These are phyloP conservation scores for Microctenopoma steveboyesi DNA, from an alignment of 2,797 vertebrate species.

Conservation along the genomic window DNA sequence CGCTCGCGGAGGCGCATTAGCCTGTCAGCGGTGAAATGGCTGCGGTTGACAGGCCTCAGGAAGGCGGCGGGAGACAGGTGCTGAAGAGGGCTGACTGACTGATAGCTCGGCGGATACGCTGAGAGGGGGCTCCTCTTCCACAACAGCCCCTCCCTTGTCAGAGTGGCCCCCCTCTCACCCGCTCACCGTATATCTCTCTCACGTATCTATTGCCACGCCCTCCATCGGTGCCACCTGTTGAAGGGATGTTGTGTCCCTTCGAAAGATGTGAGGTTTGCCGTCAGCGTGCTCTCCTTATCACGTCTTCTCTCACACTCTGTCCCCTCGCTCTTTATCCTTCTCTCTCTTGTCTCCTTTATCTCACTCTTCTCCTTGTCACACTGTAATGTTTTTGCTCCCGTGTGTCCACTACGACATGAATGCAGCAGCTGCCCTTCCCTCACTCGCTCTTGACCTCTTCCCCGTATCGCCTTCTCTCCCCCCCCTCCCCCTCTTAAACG, in stretches of 20 bases:
- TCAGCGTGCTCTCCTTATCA: neutral
- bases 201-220: conserved; percentile 9
- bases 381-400: conserved; percentile 19
- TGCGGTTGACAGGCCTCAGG: conserved; percentile 70
- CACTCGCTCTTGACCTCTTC: conserved; percentile 47
- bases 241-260: conserved; percentile 17
- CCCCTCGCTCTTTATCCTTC: conserved; percentile 12
- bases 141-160: conserved; percentile 42
- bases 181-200: conserved; percentile 43
- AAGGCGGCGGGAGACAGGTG: conserved; percentile 76
- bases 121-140: conserved; percentile 58
- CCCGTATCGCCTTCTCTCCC: neutral
- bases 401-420: conserved; percentile 37
- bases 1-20: conserved; percentile 59
- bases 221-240: conserved; percentile 55
- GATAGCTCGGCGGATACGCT: conserved; percentile 66
- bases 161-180: conserved; percentile 8
- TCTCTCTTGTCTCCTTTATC: conserved; percentile 24
- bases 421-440: conserved; percentile 60
- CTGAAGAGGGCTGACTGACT: conserved; percentile 67
- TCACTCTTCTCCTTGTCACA: conserved; percentile 18
- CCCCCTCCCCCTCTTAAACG: conserved; percentile 14
- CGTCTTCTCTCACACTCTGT: conserved; percentile 28
- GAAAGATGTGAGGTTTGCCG: conserved; percentile 9
- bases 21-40: conserved; percentile 72